Evolutionary conservation across 1,140 invertebrate genomes (phyloP).

Genomic region (Zeugodacus cucurbitae): DNA sequence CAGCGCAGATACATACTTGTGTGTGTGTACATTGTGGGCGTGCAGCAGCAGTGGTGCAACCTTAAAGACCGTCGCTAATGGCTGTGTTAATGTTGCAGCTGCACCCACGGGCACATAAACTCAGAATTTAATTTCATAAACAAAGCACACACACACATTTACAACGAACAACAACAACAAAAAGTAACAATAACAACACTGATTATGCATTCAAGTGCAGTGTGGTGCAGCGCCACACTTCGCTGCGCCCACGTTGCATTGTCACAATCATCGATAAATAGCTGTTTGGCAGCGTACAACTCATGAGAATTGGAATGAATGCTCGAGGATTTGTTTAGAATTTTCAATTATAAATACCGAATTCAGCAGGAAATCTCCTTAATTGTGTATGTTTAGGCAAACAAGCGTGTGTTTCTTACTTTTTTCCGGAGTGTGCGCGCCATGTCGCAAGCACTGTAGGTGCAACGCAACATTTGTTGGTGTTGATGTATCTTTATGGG

Average conservation of each 20-base stretch:
- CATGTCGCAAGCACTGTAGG: neutral
- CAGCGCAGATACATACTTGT: no score
- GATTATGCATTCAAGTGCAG: neutral
- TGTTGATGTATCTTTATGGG: neutral
- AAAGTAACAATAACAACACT: neutral
- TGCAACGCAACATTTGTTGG: neutral
- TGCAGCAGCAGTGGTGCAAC: neutral
- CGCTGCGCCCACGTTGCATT: neutral
- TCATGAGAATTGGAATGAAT: neutral
- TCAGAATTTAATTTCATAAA: slow-evolving; percentile 32
- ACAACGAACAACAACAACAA: neutral
- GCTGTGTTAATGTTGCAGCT: neutral
- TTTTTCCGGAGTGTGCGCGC: neutral
- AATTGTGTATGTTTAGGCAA: neutral
- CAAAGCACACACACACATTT: neutral
- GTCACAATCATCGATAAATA: neutral
- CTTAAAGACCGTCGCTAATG: neutral
- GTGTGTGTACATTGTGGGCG: neutral
- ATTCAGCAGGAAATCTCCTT: no score
- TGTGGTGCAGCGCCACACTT: neutral
- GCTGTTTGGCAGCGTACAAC: neutral
- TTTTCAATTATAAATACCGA: neutral
- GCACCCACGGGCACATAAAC: slow-evolving; percentile 5
- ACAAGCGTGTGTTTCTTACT: neutral
- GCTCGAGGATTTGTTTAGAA: neutral